Conservation (phyloP, 23 tunicate genomes). For the Styela plicata region DNA sequence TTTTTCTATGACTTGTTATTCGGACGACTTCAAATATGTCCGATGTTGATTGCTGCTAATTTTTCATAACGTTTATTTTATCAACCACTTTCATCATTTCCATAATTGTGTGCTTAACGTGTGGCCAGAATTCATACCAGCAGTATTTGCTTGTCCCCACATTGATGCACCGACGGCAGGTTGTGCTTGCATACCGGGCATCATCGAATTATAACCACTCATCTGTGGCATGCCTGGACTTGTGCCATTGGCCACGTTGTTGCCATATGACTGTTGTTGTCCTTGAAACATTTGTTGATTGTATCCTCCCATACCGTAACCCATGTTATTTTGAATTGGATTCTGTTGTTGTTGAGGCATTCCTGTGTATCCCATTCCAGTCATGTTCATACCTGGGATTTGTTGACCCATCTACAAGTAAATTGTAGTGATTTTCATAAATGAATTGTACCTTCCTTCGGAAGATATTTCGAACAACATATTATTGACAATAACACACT, state of each 20-base stretch:
- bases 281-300: not conserved
- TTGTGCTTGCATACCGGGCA: not conserved
- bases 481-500: too few species aligned
- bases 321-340: not conserved
- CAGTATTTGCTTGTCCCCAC: not conserved
- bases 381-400: slow-evolving; percentile 22
- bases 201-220: not conserved
- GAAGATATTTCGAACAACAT: too few species aligned
- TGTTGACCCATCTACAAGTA: slow-evolving; percentile 29
- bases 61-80: too few species aligned
- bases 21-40: too few species aligned
- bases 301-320: not conserved
- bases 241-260: not conserved
- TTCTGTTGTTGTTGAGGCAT: not conserved
- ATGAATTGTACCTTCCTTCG: too few species aligned
- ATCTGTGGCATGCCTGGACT: not conserved
- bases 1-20: too few species aligned
- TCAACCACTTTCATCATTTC: slow-evolving; percentile 20
- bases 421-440: too few species aligned
- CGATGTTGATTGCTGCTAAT: too few species aligned
- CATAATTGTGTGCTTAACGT: slow-evolving; percentile 16
- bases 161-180: not conserved
- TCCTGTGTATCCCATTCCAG: not conserved
- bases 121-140: slow-evolving; percentile 18
- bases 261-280: not conserved